Percentiles rank a stretch among this genome's conserved stretches.
Conservation (phyloP, 2,797 vertebrate genomes). For the Enteromius mattozi region DNA sequence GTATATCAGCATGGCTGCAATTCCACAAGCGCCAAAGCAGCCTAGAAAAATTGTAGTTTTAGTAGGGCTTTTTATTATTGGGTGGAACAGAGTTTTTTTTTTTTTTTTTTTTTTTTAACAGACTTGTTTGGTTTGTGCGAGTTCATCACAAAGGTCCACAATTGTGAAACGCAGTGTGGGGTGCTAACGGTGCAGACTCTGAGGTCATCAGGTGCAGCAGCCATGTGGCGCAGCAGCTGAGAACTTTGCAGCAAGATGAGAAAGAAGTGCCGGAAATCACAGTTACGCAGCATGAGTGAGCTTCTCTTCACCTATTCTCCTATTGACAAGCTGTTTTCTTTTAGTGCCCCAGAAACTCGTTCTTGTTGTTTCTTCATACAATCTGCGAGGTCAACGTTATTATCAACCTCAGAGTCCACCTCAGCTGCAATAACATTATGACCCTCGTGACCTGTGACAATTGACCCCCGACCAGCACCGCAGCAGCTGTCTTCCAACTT, state of each 20-base stretch:
- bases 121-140: not conserved
- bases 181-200: not conserved
- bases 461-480: not conserved
- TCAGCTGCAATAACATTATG: constrained; percentile 6
- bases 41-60: not conserved
- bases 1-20: not conserved
- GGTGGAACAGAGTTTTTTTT: not conserved
- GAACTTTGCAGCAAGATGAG: constrained; percentile 29
- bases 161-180: not conserved
- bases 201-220: constrained; percentile 27
- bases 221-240: constrained; percentile 61
- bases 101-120: too few relatives aligned
- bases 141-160: constrained; percentile 8
- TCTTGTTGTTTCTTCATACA: constrained; percentile 61
- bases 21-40: not conserved
- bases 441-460: constrained; percentile 1
- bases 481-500: constrained; percentile 5
- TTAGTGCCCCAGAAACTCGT: constrained; percentile 62
- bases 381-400: constrained; percentile 40
- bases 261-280: constrained; percentile 67
- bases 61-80: not conserved
- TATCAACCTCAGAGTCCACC: not conserved
- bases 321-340: constrained; percentile 69
- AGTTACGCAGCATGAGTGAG: constrained; percentile 65
- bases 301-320: constrained; percentile 51